Base-by-base conservation (phyloP, 2,797 vertebrate genomes). In the Schizothorax lantsangensis region DNA sequence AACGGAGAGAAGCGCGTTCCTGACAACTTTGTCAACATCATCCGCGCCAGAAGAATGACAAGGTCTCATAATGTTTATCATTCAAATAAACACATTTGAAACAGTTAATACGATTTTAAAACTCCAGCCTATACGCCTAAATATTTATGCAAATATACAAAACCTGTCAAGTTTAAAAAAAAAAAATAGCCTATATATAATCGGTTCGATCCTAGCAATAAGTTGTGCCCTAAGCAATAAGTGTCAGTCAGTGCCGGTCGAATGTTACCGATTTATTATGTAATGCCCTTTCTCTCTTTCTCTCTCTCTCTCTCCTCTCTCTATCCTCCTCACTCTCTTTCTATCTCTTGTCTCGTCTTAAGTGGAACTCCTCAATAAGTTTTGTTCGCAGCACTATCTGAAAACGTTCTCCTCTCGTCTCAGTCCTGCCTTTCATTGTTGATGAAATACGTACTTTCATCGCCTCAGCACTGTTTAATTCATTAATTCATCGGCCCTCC, bases 401-500 rank as follows among this genome's bases (percentile, higher is more conserved):
- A 91, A 92, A 92, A 86, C 89, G 88, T 84, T 80, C 82, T 43
- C 82, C 73, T 83, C 79, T 30, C 78, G 17, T 68, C 82, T 90
- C 84, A 72, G 78, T 86, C 89, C 89, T 86, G 81, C 89, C 90
- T 92, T 88, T 89, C 91, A 94, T 91, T 91, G 93, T 91, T 93
- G 92, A 90, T 91, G 91, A 90, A 92, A 91, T 83, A 78, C 89
- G 90, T 89, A 86, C 94, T 92, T 90, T 84, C 69, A 80, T 36
- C 73, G 89, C 91, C 92, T 91, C 87, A 86, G 89, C 68, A 94
- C 93, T 93, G 93, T 95, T 95, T 95, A 94, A 95, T 95, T 95
- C 93, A 95, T 95, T 94, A 94, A 95, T 95, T 94, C 95, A 91
- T 88, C 91, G 92, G 92, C 91, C 92, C 91, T 93, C 93, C 92